phyloP scores from a whole-genome alignment of 2,888 invertebrate genomes.

The Mythimna vitellina region DNA sequence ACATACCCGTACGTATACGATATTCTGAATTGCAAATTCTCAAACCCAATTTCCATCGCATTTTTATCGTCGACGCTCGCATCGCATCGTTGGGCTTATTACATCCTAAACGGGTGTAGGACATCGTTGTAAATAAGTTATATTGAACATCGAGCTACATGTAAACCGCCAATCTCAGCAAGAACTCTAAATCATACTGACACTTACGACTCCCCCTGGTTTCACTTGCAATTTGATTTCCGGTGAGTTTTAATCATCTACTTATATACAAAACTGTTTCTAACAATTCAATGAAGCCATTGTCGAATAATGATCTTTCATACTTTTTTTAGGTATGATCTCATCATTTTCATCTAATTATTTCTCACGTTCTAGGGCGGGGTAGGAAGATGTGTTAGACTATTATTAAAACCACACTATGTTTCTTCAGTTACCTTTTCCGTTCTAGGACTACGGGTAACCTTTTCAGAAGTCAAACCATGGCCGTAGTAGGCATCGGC shows the following conservation, averaged over 20 bases:
- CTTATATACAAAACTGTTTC: background rate
- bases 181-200: background rate
- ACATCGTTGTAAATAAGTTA: conserved; percentile 42
- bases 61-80: conserved; percentile 47
- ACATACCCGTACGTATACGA: conserved; percentile 49
- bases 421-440: too few species aligned
- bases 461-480: too few species aligned
- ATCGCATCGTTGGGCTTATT: conserved; percentile 37
- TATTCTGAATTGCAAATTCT: conserved; percentile 65
- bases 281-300: background rate
- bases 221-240: background rate
- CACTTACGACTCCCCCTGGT: background rate
- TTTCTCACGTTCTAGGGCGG: too few species aligned
- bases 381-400: too few species aligned
- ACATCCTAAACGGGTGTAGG: conserved; percentile 29
- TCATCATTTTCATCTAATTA: too few species aligned
- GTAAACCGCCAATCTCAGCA: background rate
- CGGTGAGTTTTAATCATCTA: background rate
- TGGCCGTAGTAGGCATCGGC: too few species aligned
- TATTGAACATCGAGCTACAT: conserved; percentile 2
- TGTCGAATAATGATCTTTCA: background rate
- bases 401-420: too few species aligned
- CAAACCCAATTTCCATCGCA: conserved; percentile 57
- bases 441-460: too few species aligned
- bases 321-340: too few species aligned